Evolutionary conservation across 2,888 invertebrate genomes (phyloP), one percentile per base, ranked within the genome.

Genomic region (Cerceris rybyensis): DNA sequence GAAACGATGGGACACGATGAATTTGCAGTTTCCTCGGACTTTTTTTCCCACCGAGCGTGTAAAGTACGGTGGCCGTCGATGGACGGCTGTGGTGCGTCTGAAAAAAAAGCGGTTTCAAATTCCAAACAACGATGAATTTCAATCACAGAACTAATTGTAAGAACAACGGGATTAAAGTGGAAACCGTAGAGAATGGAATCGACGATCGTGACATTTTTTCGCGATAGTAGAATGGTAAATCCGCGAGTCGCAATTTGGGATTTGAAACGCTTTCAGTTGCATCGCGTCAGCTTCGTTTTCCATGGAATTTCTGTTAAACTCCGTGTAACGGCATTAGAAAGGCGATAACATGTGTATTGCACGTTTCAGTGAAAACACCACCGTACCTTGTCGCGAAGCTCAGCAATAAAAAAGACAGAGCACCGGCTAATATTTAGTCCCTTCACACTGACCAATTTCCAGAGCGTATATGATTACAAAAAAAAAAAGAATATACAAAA

Each of bases 371-470:
- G 60, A 68, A 57, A 57, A 80, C 77, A 66, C 71, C 83, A 76
- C 70, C 78, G 80, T 78, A 78, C 65, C 70, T 71, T 67, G 72
- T 70, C 77, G 70, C 74, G 74, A 83, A 83, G 83, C 82, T 82
- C 79, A 82, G 79, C 80, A 49, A 57, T 83, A 46, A 72, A 71
- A 83, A 75, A 78, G 61, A 67, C 64, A 74, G 67, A 82, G 81
- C 74, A 70, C 76, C 70, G 73, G 67, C 65, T 74, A 59, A 64
- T 77, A 61, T 65, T 73, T 71, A 71, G 63, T 55, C 57, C 69
- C 64, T 73, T 68, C 50, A 77, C 77, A 80, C 67, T 13, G 75
- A 71, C 66, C 65, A 71, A 78, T 82, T 85, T 74, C 55, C 78
- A 82, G 85, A 82, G 85, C 85, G 74, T 61, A 77, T 69, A 70